Base-by-base conservation (phyloP, 2,797 vertebrate species). In the Enteromius paludinosus region DNA sequence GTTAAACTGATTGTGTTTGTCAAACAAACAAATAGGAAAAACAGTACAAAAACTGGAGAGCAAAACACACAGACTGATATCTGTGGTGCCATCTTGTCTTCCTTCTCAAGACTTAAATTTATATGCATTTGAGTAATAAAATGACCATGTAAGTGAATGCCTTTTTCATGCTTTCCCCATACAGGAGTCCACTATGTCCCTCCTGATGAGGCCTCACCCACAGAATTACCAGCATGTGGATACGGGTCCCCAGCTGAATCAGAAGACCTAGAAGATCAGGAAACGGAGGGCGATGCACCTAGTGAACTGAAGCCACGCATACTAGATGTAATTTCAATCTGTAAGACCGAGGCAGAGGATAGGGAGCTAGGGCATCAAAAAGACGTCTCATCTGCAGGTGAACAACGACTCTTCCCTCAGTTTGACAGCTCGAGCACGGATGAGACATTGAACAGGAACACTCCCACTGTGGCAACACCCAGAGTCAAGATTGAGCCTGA, bases 401-500 rank as follows among this genome's bases (percentile, higher is more conserved):
- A 62, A 78, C n/a, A 18, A 82, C 1, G 43, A 28, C 9, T 64
- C 73, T 0, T 45, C 3, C 11, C 84, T 86, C 2, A 78, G 80
- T 35, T 20, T 84, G 72, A 78, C 81, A 0, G 2, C 35, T 0
- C 81, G 79, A 0, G 35, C 73, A 3, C 87, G 66, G 0, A 75
- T 5, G 1, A 88, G 84, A 87, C 5, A 11, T 35, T 18, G 82
- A 52, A 43, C 79, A 0, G 78, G 1, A n/a, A 25, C 17, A 38
- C 70, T 0, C 61, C 83, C 0, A 38, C 84, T 25, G 84, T 86
- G 0, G 28, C 65, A 1, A 74, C 86, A 17, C 79, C 77, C 12
- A 84, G 17, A 4, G 82, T 95, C 47, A 95, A 95, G 85, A 70
- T 78, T 0, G 94, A 95, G 83, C 90, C 90, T 0, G 87, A 89